Conservation (phyloP, 2,888 invertebrate genomes). For the Laothoe populi region DNA sequence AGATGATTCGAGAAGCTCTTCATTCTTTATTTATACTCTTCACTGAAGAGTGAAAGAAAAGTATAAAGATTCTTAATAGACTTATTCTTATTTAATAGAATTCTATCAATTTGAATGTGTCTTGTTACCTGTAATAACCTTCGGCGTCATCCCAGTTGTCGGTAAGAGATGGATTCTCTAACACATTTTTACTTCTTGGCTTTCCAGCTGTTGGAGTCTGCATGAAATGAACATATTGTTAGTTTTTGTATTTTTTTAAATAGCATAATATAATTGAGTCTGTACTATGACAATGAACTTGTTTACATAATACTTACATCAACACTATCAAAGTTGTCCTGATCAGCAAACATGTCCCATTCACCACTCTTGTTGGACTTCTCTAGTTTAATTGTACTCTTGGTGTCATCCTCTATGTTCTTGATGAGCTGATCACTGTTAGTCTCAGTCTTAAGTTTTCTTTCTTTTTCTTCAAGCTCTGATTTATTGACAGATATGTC, state of each 20-base stretch:
- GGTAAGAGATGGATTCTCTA: constrained; percentile 91
- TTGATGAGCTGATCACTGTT: constrained; percentile 33
- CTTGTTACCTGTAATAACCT: constrained; percentile 94
- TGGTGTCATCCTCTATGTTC: constrained; percentile 46
- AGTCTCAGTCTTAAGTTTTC: constrained; percentile 31
- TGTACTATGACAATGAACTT: no score
- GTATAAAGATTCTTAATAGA: no score
- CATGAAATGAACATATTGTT: constrained; percentile 34
- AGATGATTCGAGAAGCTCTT: not conserved
- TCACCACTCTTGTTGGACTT: constrained; percentile 76
- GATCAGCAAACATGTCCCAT: constrained; percentile 97
- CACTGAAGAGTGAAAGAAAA: no score
- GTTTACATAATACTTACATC: constrained; percentile 61
- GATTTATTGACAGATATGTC: not conserved
- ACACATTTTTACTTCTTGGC: constrained; percentile 52
- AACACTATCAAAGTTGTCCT: constrained; percentile 88
- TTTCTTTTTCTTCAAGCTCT: constrained; percentile 5
- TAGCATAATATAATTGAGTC: no score
- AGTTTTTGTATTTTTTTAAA: not conserved
- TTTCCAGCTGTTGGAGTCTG: constrained; percentile 67
- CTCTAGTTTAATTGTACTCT: constrained; percentile 51
- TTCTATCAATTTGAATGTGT: no score
- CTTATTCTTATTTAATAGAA: no score
- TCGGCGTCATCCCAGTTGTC: constrained; percentile 99
- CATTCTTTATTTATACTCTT: no score